phyloP scores from a whole-genome alignment of 2,113 vertebrate species.

The Dicaeum eximium region DNA sequence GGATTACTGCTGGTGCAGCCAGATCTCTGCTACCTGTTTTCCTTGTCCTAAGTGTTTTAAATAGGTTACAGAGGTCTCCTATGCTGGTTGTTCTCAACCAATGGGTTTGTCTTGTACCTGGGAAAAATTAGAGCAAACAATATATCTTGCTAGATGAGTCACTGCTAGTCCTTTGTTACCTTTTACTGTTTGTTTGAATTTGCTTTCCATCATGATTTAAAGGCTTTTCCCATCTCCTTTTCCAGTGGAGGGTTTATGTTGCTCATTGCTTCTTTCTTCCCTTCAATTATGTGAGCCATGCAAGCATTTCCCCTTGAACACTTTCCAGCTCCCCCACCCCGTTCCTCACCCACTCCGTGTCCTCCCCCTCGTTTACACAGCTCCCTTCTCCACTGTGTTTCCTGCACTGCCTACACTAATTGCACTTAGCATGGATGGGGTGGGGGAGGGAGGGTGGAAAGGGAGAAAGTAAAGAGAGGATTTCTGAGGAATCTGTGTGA shows the following conservation, averaged over 20 bases:
- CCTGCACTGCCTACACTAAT: conserved; percentile 4
- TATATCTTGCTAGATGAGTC: background rate
- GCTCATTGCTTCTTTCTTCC: background rate
- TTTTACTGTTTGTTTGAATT: background rate
- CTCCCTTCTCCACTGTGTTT: background rate
- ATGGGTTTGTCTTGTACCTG: background rate
- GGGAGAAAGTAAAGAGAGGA: background rate
- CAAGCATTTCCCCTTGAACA: conserved; percentile 24
- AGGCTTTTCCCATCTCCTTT: conserved; percentile 16
- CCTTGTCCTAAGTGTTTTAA: background rate
- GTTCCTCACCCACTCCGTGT: background rate
- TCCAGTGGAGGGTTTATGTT: background rate
- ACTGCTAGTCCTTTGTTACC: conserved; percentile 2
- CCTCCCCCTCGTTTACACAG: background rate
- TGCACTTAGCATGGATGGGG: background rate
- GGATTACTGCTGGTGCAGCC: background rate
- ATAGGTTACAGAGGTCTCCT: background rate
- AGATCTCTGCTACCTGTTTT: background rate
- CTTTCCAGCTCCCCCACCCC: conserved; percentile 3
- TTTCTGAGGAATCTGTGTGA: background rate
- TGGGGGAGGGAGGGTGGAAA: background rate
- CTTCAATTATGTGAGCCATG: background rate
- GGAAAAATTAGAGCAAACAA: background rate
- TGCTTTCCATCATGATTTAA: background rate
- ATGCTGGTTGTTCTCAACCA: background rate